Evolutionary conservation across 2,888 invertebrate genomes (phyloP), one percentile per base, ranked within the genome.

Genomic region (Allophyes oxyacanthae): DNA sequence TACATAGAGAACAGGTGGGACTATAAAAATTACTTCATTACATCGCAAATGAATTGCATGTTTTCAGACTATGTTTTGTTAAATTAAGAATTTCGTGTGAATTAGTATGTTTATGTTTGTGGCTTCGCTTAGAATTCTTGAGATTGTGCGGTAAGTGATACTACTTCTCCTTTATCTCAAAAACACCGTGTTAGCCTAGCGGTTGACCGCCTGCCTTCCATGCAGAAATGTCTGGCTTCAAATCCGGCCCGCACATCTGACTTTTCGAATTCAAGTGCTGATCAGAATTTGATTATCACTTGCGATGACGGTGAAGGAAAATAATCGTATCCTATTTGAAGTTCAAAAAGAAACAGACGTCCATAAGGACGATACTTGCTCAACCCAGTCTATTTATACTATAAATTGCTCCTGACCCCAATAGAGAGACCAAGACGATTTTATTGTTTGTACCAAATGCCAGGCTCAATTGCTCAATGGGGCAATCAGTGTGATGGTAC

Each of bases 341-440:
- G 37, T 4, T 15, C 8, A 28, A 63, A 38, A 32, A 8, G 6
- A 34, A 15, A 34, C 8, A n/a, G 25, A 33, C 34, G 45, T 14
- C 15, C n/a, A 50, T 48, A 71, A 48, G 50, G 52, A 37, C 38
- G 9, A 50, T 11, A 58, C 6, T 58, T 38, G 65, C 57, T 51
- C 14, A 14, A 33, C 6, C 14, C 4, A 43, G 28, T 51, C 54
- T 55, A 66, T 71, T 61, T 66, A 66, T 72, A 61, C 33, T 37
- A 55, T 49, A 52, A 74, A 75, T 73, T 75, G 79, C 49, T 78
- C 72, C 51, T 84, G 88, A 87, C 87, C 87, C 67, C 82, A 77
- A 82, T 80, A 62, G 65, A 62, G 67, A 57, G 63, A 64, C 57
- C 45, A 58, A 63, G 56, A 70, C 66, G 72, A 75, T 78, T 77